phyloP scores from a whole-genome alignment of 2,113 vertebrate species.

The Lepisosteus oculatus region DNA sequence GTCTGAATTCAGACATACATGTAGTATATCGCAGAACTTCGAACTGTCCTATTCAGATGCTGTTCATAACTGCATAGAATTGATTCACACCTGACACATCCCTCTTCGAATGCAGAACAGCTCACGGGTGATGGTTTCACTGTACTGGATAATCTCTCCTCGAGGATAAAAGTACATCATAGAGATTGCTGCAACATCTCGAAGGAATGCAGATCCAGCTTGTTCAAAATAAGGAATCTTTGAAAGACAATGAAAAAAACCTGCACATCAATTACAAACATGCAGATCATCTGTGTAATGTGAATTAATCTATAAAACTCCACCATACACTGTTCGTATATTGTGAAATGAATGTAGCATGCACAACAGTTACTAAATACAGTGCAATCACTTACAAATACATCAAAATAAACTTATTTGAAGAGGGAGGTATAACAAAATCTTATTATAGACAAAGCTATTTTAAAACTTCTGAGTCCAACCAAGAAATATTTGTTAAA shows the following conservation, averaged over 20 bases:
- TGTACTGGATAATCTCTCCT: constrained; percentile 37
- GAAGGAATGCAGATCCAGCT: constrained; percentile 21
- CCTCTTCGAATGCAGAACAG: constrained; percentile 28
- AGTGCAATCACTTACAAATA: too few species aligned
- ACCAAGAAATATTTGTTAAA: background rate
- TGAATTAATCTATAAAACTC: too few species aligned
- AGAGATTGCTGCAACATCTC: constrained; percentile 23
- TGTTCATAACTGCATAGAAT: too few species aligned
- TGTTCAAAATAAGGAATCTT: constrained; percentile 29
- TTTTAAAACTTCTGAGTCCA: background rate
- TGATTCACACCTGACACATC: constrained; percentile 24
- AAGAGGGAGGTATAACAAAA: too few species aligned
- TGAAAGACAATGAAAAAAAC: background rate
- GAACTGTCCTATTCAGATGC: too few species aligned
- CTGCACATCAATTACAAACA: background rate
- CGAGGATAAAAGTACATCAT: constrained; percentile 30
- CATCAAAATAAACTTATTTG: too few species aligned
- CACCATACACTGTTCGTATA: too few species aligned
- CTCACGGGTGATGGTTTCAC: constrained; percentile 21
- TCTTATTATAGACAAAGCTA: background rate
- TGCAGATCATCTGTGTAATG: too few species aligned
- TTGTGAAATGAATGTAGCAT: too few species aligned
- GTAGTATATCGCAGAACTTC: too few species aligned
- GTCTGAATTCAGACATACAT: background rate
- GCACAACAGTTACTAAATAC: too few species aligned